Conservation (phyloP, 1,140 invertebrate species). For the Drosophila orena region DNA sequence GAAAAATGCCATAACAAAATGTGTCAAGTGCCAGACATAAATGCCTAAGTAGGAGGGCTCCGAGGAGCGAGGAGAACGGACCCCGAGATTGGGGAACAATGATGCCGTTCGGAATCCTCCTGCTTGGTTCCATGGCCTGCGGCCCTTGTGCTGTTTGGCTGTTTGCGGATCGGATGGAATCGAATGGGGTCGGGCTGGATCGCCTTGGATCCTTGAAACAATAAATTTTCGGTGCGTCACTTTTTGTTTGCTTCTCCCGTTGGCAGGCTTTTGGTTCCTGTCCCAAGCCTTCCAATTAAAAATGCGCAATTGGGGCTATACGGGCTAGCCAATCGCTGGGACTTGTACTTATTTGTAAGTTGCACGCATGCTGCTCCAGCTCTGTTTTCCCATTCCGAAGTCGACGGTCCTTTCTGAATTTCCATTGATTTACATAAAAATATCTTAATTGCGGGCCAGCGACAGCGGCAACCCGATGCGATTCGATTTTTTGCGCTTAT, state of each 20-base stretch:
- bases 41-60: constrained; percentile 73
- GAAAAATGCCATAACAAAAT: constrained; percentile 82
- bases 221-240: constrained; percentile 82
- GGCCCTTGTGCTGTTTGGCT: constrained; percentile 67
- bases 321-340: constrained; percentile 47
- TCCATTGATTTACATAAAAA: constrained; percentile 81
- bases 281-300: constrained; percentile 74
- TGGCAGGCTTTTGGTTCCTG: constrained; percentile 8
- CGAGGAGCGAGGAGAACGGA: constrained; percentile 21
- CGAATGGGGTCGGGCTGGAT: constrained; percentile 11
- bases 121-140: constrained; percentile 38
- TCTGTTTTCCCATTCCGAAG: neutral
- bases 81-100: constrained; percentile 19
- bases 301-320: constrained; percentile 74
- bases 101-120: constrained; percentile 5
- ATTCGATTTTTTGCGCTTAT: constrained; percentile 49
- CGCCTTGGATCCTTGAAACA: constrained; percentile 59
- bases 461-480: constrained; percentile 23
- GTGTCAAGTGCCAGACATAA: constrained; percentile 83
- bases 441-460: constrained; percentile 72
- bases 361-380: constrained; percentile 63
- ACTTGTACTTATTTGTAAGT: constrained; percentile 80
- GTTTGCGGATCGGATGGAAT: constrained; percentile 10
- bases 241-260: constrained; percentile 50
- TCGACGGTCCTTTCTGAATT: constrained; percentile 10